phyloP scores from a whole-genome alignment of 2,888 invertebrate species.

The Linyphia triangularis region DNA sequence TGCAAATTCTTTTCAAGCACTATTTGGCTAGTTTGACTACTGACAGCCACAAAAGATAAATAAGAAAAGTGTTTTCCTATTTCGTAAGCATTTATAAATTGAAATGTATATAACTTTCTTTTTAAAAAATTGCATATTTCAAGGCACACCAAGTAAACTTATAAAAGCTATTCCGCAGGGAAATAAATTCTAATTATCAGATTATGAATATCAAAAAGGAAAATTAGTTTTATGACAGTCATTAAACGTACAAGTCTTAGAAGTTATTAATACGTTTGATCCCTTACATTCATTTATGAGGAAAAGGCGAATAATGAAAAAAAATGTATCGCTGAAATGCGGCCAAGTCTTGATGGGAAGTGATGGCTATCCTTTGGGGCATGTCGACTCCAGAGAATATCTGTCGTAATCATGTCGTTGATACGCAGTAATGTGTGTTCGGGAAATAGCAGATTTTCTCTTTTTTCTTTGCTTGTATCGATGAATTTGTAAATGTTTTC shows the following conservation, averaged over 20 bases:
- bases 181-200: constrained; percentile 49
- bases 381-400: neutral
- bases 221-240: constrained; percentile 32
- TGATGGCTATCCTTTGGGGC: neutral
- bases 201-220: constrained; percentile 5
- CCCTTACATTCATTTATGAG: neutral
- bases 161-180: too few relatives aligned
- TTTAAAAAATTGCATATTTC: neutral
- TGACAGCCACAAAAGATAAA: too few relatives aligned
- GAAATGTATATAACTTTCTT: too few relatives aligned
- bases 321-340: neutral
- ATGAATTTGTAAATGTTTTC: too few relatives aligned
- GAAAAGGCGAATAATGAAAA: neutral
- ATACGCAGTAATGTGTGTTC: too few relatives aligned
- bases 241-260: constrained; percentile 41
- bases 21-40: too few relatives aligned
- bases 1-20: too few relatives aligned
- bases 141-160: neutral
- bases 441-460: too few relatives aligned
- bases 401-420: neutral
- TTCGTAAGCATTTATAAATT: too few relatives aligned
- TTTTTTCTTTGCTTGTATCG: too few relatives aligned
- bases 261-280: neutral
- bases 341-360: neutral
- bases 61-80: too few relatives aligned